Evolutionary conservation across 2,113 vertebrate species (phyloP).

Genomic region (Vanacampus margaritifer): DNA sequence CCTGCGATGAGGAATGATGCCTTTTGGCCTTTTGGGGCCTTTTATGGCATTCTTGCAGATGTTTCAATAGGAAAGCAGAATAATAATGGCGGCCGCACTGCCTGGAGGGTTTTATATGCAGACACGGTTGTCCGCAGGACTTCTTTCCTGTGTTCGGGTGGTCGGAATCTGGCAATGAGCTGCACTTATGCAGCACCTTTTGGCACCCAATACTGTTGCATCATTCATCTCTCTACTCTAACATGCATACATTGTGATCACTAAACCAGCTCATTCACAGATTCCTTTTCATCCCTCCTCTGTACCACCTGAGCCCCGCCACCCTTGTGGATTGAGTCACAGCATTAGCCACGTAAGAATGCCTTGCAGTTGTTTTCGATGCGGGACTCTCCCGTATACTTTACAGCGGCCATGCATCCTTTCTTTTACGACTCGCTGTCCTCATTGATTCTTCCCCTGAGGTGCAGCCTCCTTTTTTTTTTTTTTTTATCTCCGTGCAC

Average conservation of each 20-base stretch:
- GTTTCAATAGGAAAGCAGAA: slow-evolving; percentile 22
- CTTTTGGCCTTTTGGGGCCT: slow-evolving; percentile 22
- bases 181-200: not conserved
- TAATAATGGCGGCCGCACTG: slow-evolving; percentile 12
- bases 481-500: slow-evolving; percentile 23
- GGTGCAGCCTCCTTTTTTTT: slow-evolving; percentile 13
- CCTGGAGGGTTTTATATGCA: slow-evolving; percentile 7
- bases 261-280: not conserved
- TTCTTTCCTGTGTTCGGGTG: slow-evolving; percentile 8
- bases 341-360: slow-evolving; percentile 24
- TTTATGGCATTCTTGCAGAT: slow-evolving; percentile 24
- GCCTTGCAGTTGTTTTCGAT: slow-evolving; percentile 29
- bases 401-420: slow-evolving; percentile 38
- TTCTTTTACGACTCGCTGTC: slow-evolving; percentile 38
- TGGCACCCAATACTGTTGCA: not conserved
- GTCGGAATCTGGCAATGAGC: slow-evolving; percentile 1
- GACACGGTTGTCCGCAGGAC: slow-evolving; percentile 2
- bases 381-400: slow-evolving; percentile 22
- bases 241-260: not conserved
- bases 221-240: not conserved
- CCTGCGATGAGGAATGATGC: slow-evolving; percentile 11
- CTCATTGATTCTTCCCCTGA: slow-evolving; percentile 34
- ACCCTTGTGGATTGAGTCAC: slow-evolving; percentile 27
- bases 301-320: not conserved
- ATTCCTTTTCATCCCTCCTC: not conserved